Percentiles rank a stretch among this genome's conserved stretches.
phyloP scores from a whole-genome alignment of 2,113 vertebrate species.

The Crotalus viridis region DNA sequence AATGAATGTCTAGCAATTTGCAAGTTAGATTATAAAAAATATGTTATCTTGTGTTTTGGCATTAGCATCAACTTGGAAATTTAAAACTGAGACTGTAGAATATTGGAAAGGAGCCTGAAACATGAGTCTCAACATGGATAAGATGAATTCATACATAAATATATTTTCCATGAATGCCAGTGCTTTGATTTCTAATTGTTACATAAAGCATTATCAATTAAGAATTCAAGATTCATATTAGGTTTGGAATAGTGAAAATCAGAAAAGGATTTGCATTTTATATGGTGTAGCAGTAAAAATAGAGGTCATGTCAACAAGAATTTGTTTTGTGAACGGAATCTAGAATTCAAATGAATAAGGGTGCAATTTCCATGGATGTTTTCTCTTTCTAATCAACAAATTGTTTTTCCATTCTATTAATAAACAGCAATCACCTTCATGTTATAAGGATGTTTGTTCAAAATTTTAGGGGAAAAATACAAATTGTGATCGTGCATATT shows the following conservation, averaged over 20 bases:
- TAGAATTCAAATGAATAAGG: constrained; percentile 24
- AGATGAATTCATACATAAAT: constrained; percentile 32
- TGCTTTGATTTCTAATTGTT: constrained; percentile 51
- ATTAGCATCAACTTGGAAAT: constrained; percentile 62
- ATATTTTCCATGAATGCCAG: constrained; percentile 19
- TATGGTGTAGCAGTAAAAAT: constrained; percentile 37
- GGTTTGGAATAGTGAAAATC: constrained; percentile 24
- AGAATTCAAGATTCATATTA: constrained; percentile 34
- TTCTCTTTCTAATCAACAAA: constrained; percentile 21
- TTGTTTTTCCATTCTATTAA: fast-evolving
- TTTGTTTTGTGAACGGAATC: constrained; percentile 31
- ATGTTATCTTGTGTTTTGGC: constrained; percentile 66
- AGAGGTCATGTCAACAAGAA: constrained; percentile 43
- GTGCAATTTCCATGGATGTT: neutral
- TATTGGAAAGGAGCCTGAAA: constrained; percentile 63
- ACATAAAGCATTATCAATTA: constrained; percentile 45
- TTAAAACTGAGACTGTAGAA: constrained; percentile 58
- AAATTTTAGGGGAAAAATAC: neutral
- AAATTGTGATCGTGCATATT: neutral
- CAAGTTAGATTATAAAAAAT: constrained; percentile 67
- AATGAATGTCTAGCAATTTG: constrained; percentile 59
- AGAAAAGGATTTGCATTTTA: constrained; percentile 47
- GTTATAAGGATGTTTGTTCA: neutral
- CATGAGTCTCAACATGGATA: constrained; percentile 49
- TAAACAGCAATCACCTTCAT: neutral